Base-by-base conservation (phyloP, 2,797 vertebrate genomes). In the Coreius guichenoti region DNA sequence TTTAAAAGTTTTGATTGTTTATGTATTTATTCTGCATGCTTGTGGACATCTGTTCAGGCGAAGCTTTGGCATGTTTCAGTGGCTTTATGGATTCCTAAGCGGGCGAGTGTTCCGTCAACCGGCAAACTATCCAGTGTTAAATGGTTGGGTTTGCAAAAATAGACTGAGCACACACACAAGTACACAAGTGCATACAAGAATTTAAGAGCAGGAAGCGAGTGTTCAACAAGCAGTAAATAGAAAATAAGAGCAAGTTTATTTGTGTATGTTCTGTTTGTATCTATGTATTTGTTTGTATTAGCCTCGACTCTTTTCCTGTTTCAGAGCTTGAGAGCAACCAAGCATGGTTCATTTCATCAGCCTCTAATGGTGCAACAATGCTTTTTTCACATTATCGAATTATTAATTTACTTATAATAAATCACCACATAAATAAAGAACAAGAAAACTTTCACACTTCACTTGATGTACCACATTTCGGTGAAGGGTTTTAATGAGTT, bases 1-100 rank as follows among this genome's bases (percentile, higher is more conserved):
- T 90, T 86, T 88, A 84, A 87, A 86, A 63, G 78, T 87, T 85
- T 78, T 73, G 67, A 85, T 88, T 89, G 85, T 87, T 88, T 87
- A 86, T 87, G 82, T 86, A 82, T 87, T 86, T 88, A 84, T 87
- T 82, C 80, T 67, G 58, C 78, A 72, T 31, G 23, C 73, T 82
- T 69, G 63, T 77, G 77, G 36, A 23, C 58, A 51, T 65, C 73
- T 81, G 84, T 86, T 87, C 81, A 89, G 26, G 77, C 83, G 33
- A 69, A 70, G 72, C 84, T 73, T 68, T 9, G 56, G 72, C 81
- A 36, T 56, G 75, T 88, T 86, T 82, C 69, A 43, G 72, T 45
- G 69, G 65, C 80, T 88, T 86, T 87, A 86, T 87, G 87, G 85
- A 87, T 79, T 87, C 83, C 68, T 89, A 68, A 86, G 82, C 45